phyloP scores from a whole-genome alignment of 2,797 vertebrate genomes.

The Anolis apletophallus region DNA sequence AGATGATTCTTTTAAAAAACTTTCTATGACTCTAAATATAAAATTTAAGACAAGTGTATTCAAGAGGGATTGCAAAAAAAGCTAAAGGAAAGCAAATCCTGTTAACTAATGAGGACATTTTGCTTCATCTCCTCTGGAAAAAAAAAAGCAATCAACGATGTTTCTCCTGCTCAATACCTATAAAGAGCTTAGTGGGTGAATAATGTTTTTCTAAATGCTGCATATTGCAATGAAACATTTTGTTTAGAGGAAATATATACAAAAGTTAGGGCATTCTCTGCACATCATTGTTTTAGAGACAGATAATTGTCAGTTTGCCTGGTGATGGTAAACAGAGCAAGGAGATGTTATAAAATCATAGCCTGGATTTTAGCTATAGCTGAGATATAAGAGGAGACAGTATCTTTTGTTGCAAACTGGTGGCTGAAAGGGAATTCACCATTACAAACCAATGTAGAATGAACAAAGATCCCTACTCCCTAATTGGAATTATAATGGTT shows the following conservation, averaged over 20 bases:
- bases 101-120: conserved; percentile 61
- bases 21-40: conserved; percentile 43
- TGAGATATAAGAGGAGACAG: neutral
- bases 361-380: too few relatives aligned
- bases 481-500: neutral
- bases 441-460: neutral
- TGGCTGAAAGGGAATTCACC: neutral
- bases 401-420: neutral
- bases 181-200: conserved; percentile 62
- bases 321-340: neutral
- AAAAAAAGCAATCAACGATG: conserved; percentile 27
- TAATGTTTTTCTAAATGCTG: conserved; percentile 24
- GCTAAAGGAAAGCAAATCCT: conserved; percentile 45
- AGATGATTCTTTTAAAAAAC: neutral
- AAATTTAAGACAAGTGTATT: conserved; percentile 50
- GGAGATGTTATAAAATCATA: neutral
- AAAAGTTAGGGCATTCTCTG: conserved; percentile 54
- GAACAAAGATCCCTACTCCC: neutral
- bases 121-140: conserved; percentile 54
- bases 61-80: conserved; percentile 38
- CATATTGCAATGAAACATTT: conserved; percentile 37
- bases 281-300: conserved; percentile 45
- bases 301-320: conserved; percentile 25
- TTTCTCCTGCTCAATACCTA: conserved; percentile 58
- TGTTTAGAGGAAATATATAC: conserved; percentile 48